phyloP scores from a whole-genome alignment of 2,797 vertebrate genomes.

The Enteromius paludinosus region DNA sequence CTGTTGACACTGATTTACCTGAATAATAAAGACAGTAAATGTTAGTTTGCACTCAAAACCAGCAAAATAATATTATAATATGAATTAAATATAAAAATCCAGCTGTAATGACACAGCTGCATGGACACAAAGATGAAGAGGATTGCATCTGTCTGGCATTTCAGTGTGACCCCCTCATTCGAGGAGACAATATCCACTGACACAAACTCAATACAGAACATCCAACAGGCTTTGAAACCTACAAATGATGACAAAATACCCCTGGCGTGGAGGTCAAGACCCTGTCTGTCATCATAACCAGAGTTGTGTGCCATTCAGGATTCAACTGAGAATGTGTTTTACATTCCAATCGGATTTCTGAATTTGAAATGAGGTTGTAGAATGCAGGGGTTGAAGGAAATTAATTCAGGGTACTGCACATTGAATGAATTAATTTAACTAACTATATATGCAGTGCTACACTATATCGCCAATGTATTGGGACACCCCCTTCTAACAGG shows the following conservation, averaged over 20 bases:
- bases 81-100: conserved; percentile 63
- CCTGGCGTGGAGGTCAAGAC: not conserved
- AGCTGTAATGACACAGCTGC: conserved; percentile 45
- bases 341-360: not conserved
- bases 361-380: not conserved
- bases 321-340: not conserved
- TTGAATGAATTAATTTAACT: not conserved
- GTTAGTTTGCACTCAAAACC: not conserved
- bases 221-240: conserved; percentile 29
- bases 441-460: not conserved
- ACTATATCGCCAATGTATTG: not conserved
- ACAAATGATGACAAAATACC: conserved; percentile 29
- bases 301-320: not conserved
- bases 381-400: not conserved
- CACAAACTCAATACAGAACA: conserved; percentile 61
- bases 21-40: conserved; percentile 7
- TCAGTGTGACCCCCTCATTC: conserved; percentile 46
- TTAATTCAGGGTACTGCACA: not conserved
- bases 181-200: conserved; percentile 65
- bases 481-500: not conserved
- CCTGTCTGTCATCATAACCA: not conserved
- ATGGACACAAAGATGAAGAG: conserved; percentile 35
- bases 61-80: not conserved
- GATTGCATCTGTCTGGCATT: conserved; percentile 69
- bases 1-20: conserved; percentile 29